phyloP scores from a whole-genome alignment of 2,888 invertebrate genomes.

The Aspidapion aeneum region DNA sequence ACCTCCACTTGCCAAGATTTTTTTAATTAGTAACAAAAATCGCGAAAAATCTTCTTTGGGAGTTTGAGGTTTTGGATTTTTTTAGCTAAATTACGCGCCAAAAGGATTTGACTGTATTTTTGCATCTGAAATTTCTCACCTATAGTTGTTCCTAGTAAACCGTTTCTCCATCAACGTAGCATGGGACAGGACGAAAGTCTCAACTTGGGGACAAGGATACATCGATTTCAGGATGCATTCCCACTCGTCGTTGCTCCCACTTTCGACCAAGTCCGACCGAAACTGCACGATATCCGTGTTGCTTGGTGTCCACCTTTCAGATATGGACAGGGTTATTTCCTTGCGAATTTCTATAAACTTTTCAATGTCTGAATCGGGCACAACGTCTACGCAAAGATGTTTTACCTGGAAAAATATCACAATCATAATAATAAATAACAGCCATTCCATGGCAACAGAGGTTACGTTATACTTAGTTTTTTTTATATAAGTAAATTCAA shows the following conservation, averaged over 20 bases:
- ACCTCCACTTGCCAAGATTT: no score
- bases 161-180: constrained; percentile 61
- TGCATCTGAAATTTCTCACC: no score
- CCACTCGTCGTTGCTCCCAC: constrained; percentile 45
- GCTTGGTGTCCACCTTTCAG: constrained; percentile 55
- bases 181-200: constrained; percentile 65
- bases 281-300: constrained; percentile 47
- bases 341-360: constrained; percentile 62
- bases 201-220: constrained; percentile 64
- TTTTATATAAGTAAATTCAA: no score
- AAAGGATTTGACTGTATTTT: no score
- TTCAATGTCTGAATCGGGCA: constrained; percentile 63
- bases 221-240: constrained; percentile 55
- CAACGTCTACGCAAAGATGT: constrained; percentile 72
- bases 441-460: no score
- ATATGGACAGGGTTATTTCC: constrained; percentile 55
- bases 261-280: constrained; percentile 33
- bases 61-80: no score
- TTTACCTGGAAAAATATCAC: constrained; percentile 36
- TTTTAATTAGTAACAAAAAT: no score
- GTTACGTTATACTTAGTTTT: no score
- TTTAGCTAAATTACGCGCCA: no score
- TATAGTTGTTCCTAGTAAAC: constrained; percentile 65
- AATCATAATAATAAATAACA: neutral
- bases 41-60: no score